A percentile compares a stretch with the other conserved stretches of the same genome.
phyloP scores from a whole-genome alignment of 2,888 invertebrate species.

The Drosophila kuntzei region DNA sequence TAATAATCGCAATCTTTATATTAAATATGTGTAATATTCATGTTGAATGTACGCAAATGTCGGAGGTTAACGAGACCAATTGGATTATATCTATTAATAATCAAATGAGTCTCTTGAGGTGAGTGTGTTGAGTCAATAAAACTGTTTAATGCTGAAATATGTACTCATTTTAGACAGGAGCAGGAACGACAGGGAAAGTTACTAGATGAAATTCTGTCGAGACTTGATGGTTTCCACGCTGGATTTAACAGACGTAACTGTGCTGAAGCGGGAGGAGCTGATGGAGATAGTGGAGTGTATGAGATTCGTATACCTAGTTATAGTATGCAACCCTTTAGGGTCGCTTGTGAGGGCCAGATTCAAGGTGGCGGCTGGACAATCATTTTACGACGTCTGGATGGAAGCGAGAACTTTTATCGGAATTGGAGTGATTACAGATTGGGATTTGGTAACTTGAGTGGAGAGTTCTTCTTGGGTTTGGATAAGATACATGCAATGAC shows the following conservation, averaged over 20 bases:
- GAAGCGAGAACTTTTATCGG: conserved; percentile 9
- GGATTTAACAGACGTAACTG: neutral
- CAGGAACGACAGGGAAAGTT: neutral
- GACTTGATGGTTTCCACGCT: neutral
- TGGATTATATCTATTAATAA: conserved; percentile 1
- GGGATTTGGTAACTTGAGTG: conserved; percentile 7
- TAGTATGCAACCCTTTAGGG: neutral
- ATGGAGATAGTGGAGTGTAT: neutral
- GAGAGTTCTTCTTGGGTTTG: conserved; percentile 11
- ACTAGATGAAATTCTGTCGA: conserved; percentile 1
- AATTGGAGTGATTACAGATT: conserved; percentile 5
- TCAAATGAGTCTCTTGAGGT: neutral
- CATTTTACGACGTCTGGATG: conserved; percentile 5
- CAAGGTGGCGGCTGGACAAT: conserved; percentile 9
- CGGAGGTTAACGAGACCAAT: conserved; percentile 2
- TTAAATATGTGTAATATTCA: neutral
- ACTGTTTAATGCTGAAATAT: too few species aligned
- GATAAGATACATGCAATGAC: conserved; percentile 8
- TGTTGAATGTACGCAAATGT: neutral
- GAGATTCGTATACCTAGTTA: conserved; percentile 2
- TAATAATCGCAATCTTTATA: neutral
- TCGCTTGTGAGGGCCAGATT: neutral
- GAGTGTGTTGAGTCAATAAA: neutral
- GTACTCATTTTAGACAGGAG: neutral
- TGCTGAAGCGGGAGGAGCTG: neutral